A percentile compares a stretch with the other conserved stretches of the same genome.
phyloP scores from a whole-genome alignment of 2,888 invertebrate species.

The Trachelus iudaicus region DNA sequence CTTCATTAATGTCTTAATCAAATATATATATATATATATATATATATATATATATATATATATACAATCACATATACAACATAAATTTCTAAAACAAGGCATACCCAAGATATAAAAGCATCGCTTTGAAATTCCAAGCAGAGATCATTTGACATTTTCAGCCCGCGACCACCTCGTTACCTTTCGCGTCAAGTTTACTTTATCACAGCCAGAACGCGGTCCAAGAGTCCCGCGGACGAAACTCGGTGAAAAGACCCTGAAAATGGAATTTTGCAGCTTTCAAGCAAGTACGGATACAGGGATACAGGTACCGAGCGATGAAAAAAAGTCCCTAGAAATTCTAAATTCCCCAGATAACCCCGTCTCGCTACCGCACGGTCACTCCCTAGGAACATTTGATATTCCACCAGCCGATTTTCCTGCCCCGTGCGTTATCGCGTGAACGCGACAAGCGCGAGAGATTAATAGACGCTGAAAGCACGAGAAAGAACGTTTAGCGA shows the following conservation, averaged over 20 bases:
- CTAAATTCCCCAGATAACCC: neutral
- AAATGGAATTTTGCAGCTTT: neutral
- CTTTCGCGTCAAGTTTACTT: neutral
- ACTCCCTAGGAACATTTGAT: too few species aligned
- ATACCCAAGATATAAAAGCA: neutral
- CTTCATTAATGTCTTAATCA: neutral
- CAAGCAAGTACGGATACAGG: too few species aligned
- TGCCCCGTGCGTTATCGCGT: neutral
- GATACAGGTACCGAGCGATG: too few species aligned
- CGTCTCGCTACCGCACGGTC: too few species aligned
- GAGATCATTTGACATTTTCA: constrained; percentile 25
- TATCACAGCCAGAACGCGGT: neutral
- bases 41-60: constrained; percentile 1
- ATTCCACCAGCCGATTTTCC: too few species aligned
- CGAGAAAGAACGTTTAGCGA: neutral
- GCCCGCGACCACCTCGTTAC: neutral
- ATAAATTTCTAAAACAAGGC: neutral
- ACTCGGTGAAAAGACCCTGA: neutral
- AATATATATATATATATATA: too few species aligned
- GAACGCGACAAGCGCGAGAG: neutral
- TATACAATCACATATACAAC: too few species aligned
- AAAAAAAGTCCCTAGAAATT: neutral
- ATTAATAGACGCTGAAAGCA: too few species aligned
- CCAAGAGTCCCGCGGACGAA: neutral
- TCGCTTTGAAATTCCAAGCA: constrained; percentile 15